Conservation (phyloP, 53 echinoderm and acorn worm species). For the Paelopatides confundens region DNA sequence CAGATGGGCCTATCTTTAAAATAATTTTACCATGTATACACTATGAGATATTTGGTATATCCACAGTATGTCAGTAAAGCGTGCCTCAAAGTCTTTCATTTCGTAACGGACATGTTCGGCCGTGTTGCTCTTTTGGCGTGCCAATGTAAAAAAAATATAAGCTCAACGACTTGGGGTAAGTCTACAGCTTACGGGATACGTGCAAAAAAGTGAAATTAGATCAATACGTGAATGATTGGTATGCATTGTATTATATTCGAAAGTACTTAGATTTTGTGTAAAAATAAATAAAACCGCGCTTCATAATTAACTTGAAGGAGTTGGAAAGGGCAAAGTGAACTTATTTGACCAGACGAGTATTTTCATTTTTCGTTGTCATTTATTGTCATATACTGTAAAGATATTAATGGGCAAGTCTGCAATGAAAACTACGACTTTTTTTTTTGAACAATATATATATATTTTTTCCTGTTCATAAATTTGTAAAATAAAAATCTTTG, state of each 20-base stretch:
- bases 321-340: conserved; percentile 21
- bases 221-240: background rate
- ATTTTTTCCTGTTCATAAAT: conserved; percentile 40
- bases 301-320: background rate
- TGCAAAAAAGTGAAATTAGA: conserved; percentile 48
- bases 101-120: background rate
- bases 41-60: background rate
- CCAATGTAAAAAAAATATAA: background rate
- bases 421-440: background rate
- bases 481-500: background rate
- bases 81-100: conserved; percentile 44
- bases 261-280: conserved; percentile 41
- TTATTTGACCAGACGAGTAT: conserved; percentile 32
- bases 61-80: background rate
- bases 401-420: conserved; percentile 47
- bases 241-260: conserved; percentile 36
- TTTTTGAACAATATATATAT: background rate
- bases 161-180: conserved; percentile 11
- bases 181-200: conserved; percentile 45
- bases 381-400: conserved; percentile 43
- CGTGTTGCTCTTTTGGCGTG: conserved; percentile 4
- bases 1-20: too few species aligned
- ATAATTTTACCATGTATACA: too few species aligned
- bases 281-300: background rate
- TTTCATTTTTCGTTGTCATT: background rate